Base-by-base conservation (phyloP, 2,113 vertebrate genomes). In the Bubo scandiacus region DNA sequence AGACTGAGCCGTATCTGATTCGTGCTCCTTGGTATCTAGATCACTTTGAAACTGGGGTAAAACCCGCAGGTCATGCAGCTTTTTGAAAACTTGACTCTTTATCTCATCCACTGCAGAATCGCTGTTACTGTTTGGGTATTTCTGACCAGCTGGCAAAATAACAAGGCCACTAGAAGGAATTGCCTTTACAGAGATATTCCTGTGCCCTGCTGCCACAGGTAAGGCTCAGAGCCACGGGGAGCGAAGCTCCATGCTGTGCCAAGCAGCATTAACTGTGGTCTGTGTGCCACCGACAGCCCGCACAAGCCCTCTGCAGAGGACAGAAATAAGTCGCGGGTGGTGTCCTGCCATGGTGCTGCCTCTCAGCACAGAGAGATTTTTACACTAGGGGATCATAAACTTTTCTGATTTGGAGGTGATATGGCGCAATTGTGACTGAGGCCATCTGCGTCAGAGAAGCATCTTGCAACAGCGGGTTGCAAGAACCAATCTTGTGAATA, bases 51-150 rank as follows among this genome's bases (percentile, higher is more conserved):
- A 79, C 40, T 42, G 61, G 73, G 78, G 58, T 40, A 92, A 82
- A 92, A 72, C 57, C 42, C 1, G 0, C n/a, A 27, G 52, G 42
- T 72, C 54, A 77, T 4, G 5, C 40, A 57, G 73, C 27, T 84
- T 93, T 96, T 85, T 91, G 77, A 91, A 75, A 52, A 47, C 40
- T 75, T 57, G 68, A 11, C 45, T 80, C 66, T 78, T 70, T 49
- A 40, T 71, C 54, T 78, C 49, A 72, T 71, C 58, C 59, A 51
- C 57, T 4, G 19, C 57, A 86, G 62, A 82, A 81, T 30, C 1
- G 0, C 57, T 72, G 61, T 52, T 79, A 19, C 55, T 72, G 47
- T 62, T 78, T 78, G 81, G 61, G 21, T 23, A 18, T 81, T 94
- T 96, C 90, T 91, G 83, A 83, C 78, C 59, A 4, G 17, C 52